Base-by-base conservation (phyloP, 2,797 vertebrate species). In the Sparus aurata region DNA sequence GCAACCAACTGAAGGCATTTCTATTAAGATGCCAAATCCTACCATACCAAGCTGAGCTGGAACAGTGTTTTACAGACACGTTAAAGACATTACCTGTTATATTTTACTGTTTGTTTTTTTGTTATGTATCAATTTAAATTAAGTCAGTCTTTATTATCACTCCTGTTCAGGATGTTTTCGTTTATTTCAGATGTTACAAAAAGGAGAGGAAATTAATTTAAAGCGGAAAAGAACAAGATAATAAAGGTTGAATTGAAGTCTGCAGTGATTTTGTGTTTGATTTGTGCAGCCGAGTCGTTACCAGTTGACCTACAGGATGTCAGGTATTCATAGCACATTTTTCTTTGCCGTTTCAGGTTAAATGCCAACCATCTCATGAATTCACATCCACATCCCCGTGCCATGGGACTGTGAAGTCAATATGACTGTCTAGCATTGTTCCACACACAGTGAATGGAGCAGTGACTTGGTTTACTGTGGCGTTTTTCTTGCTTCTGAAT, bases 71-170 rank as follows among this genome's bases (percentile, higher is more conserved):
- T 95, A 95, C 94, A 93, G 91, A 95, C 94, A 95, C 95, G 89
- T 95, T 95, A 95, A 94, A 94, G 87, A 95, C 94, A 93, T 95
- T 95, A 94, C 91, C 90, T 87, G 89, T 91, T 93, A 94, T 92
- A 91, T 93, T 92, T 92, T 91, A 83, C 90, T 90, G 90, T 88
- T 87, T 92, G 34, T 64, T 89, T 66, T 80, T 87, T 89, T 92
- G 64, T 92, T 91, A 92, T 95, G 93, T 95, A 94, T 93, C 90
- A 83, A 88, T 96, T 95, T 96, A 95, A 96, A 95, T 95, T 95
- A 96, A 96, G 95, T 93, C 93, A 80, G 94, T 95, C 94, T 95
- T 95, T 95, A 93, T 93, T 93, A 95, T 95, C 95, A 96, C 94
- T 95, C 95, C 94, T 95, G 94, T 95, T 95, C 92, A 89, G 94